phyloP scores from a whole-genome alignment of 2,888 invertebrate genomes.

The Deilephila elpenor region DNA sequence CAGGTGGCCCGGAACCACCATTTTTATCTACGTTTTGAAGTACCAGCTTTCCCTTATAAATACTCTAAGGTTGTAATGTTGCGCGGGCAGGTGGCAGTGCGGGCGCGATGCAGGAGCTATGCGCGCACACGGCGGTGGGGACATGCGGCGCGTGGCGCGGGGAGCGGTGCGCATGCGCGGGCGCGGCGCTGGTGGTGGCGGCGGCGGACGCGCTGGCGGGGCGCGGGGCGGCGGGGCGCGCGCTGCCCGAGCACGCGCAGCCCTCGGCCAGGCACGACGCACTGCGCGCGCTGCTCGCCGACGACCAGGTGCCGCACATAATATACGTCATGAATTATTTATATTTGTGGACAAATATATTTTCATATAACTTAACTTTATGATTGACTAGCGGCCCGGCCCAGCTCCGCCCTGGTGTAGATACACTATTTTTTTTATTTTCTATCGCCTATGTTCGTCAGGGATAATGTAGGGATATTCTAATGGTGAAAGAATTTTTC shows the following conservation, averaged over 20 bases:
- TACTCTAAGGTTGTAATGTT: neutral
- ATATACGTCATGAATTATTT: too few relatives aligned
- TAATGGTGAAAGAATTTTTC: too few relatives aligned
- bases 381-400: too few relatives aligned
- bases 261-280: constrained; percentile 86
- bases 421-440: too few relatives aligned
- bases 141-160: constrained; percentile 32
- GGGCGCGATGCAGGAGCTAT: constrained; percentile 87
- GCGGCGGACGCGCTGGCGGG: constrained; percentile 91
- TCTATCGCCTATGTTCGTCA: too few relatives aligned
- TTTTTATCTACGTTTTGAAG: too few relatives aligned
- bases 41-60: too few relatives aligned
- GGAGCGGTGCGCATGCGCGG: constrained; percentile 76
- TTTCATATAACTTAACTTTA: too few relatives aligned
- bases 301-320: neutral
- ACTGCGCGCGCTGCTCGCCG: constrained; percentile 65
- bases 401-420: too few relatives aligned
- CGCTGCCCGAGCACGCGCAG: constrained; percentile 84
- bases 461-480: too few relatives aligned
- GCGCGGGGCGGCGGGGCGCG: constrained; percentile 87
- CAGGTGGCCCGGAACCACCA: too few relatives aligned
- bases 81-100: constrained; percentile 57
- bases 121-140: constrained; percentile 71
- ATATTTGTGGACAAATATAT: too few relatives aligned
- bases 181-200: constrained; percentile 89